Conservation (phyloP, 2,888 invertebrate genomes). For the Chymomyza fuscimana region DNA sequence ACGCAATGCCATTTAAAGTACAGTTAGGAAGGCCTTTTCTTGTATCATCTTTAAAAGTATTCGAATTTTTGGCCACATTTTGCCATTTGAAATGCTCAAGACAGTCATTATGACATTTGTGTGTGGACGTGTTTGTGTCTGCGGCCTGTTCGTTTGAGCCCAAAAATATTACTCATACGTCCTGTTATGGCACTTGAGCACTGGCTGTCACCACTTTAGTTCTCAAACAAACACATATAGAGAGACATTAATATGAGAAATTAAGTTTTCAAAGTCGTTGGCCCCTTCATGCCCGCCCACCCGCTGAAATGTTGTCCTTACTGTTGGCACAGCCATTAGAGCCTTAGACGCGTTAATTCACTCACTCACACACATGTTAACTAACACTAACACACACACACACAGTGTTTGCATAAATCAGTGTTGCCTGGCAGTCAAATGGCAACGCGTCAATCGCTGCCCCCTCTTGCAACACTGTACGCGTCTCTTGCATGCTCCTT, state of each 20-base stretch:
- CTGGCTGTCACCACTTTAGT: background rate
- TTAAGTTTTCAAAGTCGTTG: slow-evolving; percentile 31
- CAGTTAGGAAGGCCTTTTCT: background rate
- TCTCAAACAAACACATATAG: background rate
- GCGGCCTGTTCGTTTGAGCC: background rate
- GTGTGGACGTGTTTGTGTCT: background rate
- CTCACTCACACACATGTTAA: slow-evolving; percentile 36
- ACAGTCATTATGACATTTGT: background rate
- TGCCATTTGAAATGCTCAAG: background rate
- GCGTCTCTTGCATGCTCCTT: too few species aligned
- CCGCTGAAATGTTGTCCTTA: background rate
- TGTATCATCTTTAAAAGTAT: background rate
- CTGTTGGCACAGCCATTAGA: slow-evolving; percentile 56
- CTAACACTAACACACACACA: slow-evolving; percentile 27
- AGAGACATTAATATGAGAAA: slow-evolving; percentile 25
- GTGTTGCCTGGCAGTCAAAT: slow-evolving; percentile 12
- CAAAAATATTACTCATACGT: background rate
- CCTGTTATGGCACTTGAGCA: background rate
- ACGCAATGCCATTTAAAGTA: background rate
- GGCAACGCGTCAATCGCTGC: background rate
- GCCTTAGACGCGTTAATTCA: slow-evolving; percentile 64
- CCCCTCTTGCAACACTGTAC: background rate
- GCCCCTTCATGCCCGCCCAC: background rate
- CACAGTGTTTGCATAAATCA: slow-evolving; percentile 66
- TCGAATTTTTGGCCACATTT: background rate